Base-by-base conservation (phyloP, 2,797 vertebrate genomes). In the Cyprinella venusta region DNA sequence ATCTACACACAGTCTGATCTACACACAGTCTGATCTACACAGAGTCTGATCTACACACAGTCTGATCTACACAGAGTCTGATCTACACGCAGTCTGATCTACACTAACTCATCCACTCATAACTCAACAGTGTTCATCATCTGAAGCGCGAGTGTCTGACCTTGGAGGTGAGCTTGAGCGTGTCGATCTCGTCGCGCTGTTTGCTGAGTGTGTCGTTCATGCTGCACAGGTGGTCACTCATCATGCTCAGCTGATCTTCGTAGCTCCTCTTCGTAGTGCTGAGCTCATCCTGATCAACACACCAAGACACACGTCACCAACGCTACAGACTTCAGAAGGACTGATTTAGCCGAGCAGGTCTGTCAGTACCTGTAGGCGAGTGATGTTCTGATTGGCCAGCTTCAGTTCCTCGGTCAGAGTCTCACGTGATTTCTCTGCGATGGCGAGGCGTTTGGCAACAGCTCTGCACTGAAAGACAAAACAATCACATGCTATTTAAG, bases 181-280 rank as follows among this genome's bases (percentile, higher is more conserved):
- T 97, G 92, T 99, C 98, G 1, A 99, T 99, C 91, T 99, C 97
- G 84, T 99, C 98, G 61, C 97, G 95, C 92, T 99, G 98, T 86
- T 98, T 98, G 77, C 97, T 97, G 88, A 99, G 90, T 0, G 97
- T 99, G 94, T 99, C 98, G 0, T 98, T 99, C 97, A 99, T 97
- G 72, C 96, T 97, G 87, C 98, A 99, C 86, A 99, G 95, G 87
- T 99, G 98, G 90, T 99, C 98, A 21, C 98, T 99, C 98, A 99
- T 99, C 98, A 98, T 99, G 86, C 98, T 99, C 70, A 99, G 90
- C 92, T 99, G 98, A 86, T 99, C 97, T 90, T 99, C 98, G 0
- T 99, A 99, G 93, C 98, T 99, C 89, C 98, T 95, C 92, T 99
- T 99, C 0, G 98, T 99, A 0, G 98, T 99, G 61, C 96, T 93